Evolutionary conservation across 2,797 vertebrate species (phyloP), one percentile per base, ranked within the genome.

Genomic region (Echiichthys vipera): DNA sequence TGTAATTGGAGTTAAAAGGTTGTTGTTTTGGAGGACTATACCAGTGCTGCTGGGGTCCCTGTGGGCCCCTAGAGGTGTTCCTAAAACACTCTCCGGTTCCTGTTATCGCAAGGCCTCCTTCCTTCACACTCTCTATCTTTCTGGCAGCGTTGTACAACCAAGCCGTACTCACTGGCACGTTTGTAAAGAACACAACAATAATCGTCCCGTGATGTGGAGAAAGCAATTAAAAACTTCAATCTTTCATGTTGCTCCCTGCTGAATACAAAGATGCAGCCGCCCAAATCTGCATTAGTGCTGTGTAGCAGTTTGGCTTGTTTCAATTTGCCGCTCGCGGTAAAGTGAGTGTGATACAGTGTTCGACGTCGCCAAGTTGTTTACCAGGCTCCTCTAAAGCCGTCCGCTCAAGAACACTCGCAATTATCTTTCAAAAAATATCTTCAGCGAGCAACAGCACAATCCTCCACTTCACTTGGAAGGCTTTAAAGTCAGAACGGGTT

Each of bases 191-290:
- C 87, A 88, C 89, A 91, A 88, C 90, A 88, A 84, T 90, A 90
- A 91, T 91, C 88, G 80, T 88, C 87, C 90, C 84, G 77, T 68
- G 87, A 93, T 89, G 92, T 91, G 88, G 90, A 90, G 92, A 93
- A 94, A 93, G 91, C 92, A 94, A 94, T 94, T 94, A 94, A 93
- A 94, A 94, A 89, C 88, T 92, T 83, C 89, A 91, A 91, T 93
- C 92, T 94, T 93, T 94, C 89, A 90, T 93, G 93, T 91, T 11
- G 81, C 88, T 93, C 91, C 93, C 93, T 4, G 83, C 89, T 88
- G 92, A 93, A 93, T 89, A 88, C 89, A 86, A 85, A 89, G 89
- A 88, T 78, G 90, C 90, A 81, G 90, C 86, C 83, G 88, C 84
- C 80, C 53, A 80, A 78, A 87, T 92, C 87, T 86, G 86, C 86